phyloP scores from a whole-genome alignment of 2,888 invertebrate species.

The Pardosa pseudoannulata region DNA sequence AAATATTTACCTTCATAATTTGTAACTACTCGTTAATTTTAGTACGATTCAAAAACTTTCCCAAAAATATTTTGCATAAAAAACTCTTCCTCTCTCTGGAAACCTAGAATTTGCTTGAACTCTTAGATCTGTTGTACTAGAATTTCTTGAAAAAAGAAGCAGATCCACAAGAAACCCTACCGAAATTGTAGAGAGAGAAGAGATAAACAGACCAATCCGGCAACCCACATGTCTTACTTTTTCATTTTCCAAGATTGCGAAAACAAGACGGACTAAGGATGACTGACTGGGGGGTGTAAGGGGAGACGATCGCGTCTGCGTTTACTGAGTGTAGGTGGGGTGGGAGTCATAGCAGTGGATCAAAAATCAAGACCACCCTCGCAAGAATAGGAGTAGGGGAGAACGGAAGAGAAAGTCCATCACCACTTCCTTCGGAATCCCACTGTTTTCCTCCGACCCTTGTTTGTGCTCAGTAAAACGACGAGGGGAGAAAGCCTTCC shows the following conservation, averaged over 20 bases:
- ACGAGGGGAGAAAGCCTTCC: neutral
- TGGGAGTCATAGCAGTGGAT: conserved; percentile 41
- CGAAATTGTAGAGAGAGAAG: too few relatives aligned
- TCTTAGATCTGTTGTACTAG: too few relatives aligned
- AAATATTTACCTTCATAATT: too few relatives aligned
- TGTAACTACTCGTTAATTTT: too few relatives aligned
- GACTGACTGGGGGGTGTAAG: conserved; percentile 37
- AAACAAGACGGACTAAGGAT: neutral
- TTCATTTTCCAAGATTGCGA: neutral
- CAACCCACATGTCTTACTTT: neutral
- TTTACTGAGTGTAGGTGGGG: neutral
- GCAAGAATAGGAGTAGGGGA: neutral
- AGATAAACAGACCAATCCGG: conserved; percentile 12
- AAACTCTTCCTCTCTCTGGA: too few relatives aligned
- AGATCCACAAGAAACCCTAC: too few relatives aligned
- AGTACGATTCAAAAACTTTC: too few relatives aligned
- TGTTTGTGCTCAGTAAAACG: conserved; percentile 44
- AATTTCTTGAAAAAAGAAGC: too few relatives aligned
- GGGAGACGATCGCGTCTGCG: conserved; percentile 61
- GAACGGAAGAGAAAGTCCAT: neutral
- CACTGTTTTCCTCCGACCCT: conserved; percentile 12
- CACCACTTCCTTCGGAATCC: conserved; percentile 26
- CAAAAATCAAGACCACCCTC: conserved; percentile 42
- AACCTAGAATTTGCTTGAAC: too few relatives aligned
- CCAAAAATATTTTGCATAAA: too few relatives aligned